Conservation (phyloP, 2,113 vertebrate species). For the Campylomormyrus tamandua region DNA sequence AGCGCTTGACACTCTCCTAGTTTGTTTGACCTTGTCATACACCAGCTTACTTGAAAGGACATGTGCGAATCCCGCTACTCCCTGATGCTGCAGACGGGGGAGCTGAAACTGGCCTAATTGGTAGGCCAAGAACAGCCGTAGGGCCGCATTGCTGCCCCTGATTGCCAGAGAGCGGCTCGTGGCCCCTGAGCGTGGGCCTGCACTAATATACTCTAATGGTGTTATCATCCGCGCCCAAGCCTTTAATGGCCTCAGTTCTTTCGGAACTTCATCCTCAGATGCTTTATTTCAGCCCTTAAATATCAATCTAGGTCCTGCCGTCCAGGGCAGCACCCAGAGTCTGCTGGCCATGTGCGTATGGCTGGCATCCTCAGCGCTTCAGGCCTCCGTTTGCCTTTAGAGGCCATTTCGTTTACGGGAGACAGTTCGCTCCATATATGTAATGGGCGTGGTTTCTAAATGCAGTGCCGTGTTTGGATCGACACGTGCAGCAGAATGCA, state of each 20-base stretch:
- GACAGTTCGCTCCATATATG: background rate
- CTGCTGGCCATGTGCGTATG: background rate
- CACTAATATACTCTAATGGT: background rate
- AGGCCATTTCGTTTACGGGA: constrained; percentile 16
- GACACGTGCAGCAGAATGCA: background rate
- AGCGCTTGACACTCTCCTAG: background rate
- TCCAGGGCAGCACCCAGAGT: constrained; percentile 37
- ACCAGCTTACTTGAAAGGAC: background rate
- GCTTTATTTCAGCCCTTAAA: background rate
- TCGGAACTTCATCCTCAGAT: background rate
- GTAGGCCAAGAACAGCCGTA: background rate
- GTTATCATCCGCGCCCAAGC: background rate
- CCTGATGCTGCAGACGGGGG: background rate
- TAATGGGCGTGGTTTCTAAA: background rate
- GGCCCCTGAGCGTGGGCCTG: background rate
- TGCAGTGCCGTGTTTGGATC: background rate
- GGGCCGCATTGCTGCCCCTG: background rate
- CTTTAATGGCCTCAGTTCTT: background rate
- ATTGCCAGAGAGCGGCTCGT: background rate
- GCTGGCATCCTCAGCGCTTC: background rate
- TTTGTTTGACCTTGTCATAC: background rate
- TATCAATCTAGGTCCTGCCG: constrained; percentile 35
- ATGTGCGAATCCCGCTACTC: background rate
- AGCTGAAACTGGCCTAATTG: background rate
- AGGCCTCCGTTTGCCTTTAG: background rate